Base-by-base conservation (phyloP, 2,113 vertebrate genomes). In the Caloenas nicobarica region DNA sequence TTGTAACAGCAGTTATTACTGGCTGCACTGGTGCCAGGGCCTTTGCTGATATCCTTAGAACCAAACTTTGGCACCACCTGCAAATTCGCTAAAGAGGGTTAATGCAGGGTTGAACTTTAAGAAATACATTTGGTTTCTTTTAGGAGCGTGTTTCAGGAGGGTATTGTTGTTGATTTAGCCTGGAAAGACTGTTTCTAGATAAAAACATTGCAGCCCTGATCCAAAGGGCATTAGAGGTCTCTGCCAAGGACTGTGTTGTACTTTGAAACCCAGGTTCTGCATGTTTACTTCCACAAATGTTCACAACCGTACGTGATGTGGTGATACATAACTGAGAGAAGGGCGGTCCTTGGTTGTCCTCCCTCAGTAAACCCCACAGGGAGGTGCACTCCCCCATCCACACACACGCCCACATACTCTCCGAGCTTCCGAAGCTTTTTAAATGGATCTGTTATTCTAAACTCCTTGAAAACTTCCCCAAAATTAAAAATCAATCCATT, bases 351-450 rank as follows among this genome's bases (percentile, higher is more conserved):
- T 51, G 34, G 7, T 68, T 81, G 36, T 79, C 64, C 72, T 48
- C 0, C 68, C 26, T 5, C 64, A 34, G 50, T 54, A 81, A 51
- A 86, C 51, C 34, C 19, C 33, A 4, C 57, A 11, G 42, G 38
- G 18, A 16, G 0, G 6, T 71, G 56, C 17, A 28, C 26, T 60
- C 85, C 48, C 73, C 57, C 29, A 4, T 16, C 25, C 23, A 19
- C 40, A 14, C 14, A 3, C 16, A 46, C 23, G 5, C 21, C 18
- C 5, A 7, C 0, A 0, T 21, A 9, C 29, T 78, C 19, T 64
- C 66, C 72, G 38, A 81, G 33, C 25, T 66, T 33, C 73, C 29
- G 31, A 87, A 74, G 44, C 44, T 82, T 79, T 73, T 58, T 29
- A 5, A 74, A 78, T 53, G 21, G 31, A 10, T 42, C 74, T 62